Conservation (phyloP, 64 coral and sea anemone species). For the Montipora cactus region DNA sequence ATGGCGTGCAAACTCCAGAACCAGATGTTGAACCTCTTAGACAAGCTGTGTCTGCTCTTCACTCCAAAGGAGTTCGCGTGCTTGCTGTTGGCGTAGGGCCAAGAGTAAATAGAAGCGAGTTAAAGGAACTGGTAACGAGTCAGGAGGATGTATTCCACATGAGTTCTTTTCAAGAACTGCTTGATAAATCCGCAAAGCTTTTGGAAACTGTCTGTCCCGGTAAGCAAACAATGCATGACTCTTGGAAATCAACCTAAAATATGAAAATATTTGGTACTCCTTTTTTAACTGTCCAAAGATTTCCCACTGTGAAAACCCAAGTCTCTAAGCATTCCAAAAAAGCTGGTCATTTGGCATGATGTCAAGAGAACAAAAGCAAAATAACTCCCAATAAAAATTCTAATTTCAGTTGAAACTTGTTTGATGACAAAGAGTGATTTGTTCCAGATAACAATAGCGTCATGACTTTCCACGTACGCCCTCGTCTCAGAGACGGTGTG, state of each 20-base stretch:
- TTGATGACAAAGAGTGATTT: too few relatives aligned
- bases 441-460: too few relatives aligned
- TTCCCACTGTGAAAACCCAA: too few relatives aligned
- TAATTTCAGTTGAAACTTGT: too few relatives aligned
- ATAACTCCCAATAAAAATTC: too few relatives aligned
- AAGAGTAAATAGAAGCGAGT: constrained; percentile 39
- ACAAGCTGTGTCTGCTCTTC: constrained; percentile 68
- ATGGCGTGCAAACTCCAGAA: constrained; percentile 60
- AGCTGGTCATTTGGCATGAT: too few relatives aligned
- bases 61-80: constrained; percentile 71
- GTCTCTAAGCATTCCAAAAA: too few relatives aligned
- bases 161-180: constrained; percentile 72
- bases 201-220: constrained; percentile 68
- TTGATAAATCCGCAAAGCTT: constrained; percentile 69
- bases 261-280: neutral
- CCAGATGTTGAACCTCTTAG: constrained; percentile 63
- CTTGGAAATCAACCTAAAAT: neutral
- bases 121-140: constrained; percentile 60
- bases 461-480: too few relatives aligned
- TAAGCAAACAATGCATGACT: neutral
- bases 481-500: too few relatives aligned
- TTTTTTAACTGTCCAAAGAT: too few relatives aligned
- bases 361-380: too few relatives aligned
- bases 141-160: constrained; percentile 59
- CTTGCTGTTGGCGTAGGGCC: constrained; percentile 81